These are phyloP conservation scores for Trinorchestia longiramus DNA, from an alignment of 1,140 invertebrate genomes.

Conservation along the genomic window DNA sequence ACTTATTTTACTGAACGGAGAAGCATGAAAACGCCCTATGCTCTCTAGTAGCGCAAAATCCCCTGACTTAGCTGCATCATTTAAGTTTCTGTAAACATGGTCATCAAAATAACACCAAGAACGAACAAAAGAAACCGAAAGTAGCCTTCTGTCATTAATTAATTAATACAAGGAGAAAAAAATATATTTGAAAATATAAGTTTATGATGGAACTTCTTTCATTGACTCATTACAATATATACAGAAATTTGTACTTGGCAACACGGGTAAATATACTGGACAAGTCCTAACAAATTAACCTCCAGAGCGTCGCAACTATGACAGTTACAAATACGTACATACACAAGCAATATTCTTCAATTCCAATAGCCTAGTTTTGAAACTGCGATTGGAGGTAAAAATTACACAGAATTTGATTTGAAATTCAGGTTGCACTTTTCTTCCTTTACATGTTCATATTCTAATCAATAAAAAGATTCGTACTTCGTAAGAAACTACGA, in stretches of 20 bases:
- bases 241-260: constrained; percentile 55
- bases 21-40: too few relatives aligned
- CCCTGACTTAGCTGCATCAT: too few relatives aligned
- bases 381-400: background rate
- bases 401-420: background rate
- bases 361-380: background rate
- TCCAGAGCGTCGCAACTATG: background rate
- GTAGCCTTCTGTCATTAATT: too few relatives aligned
- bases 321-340: constrained; percentile 2
- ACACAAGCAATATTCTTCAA: constrained; percentile 4
- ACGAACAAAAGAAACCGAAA: too few relatives aligned
- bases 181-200: constrained; percentile 34
- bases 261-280: constrained; percentile 52
- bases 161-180: background rate
- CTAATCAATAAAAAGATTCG: background rate
- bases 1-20: too few relatives aligned
- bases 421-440: background rate
- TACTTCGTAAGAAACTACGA: background rate
- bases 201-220: constrained; percentile 46
- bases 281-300: constrained; percentile 6
- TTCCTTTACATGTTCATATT: background rate
- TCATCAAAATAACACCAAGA: too few relatives aligned
- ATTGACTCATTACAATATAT: constrained; percentile 53
- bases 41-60: too few relatives aligned
- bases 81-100: too few relatives aligned